phyloP scores from a whole-genome alignment of 2,113 vertebrate genomes.

The Alosa alosa region DNA sequence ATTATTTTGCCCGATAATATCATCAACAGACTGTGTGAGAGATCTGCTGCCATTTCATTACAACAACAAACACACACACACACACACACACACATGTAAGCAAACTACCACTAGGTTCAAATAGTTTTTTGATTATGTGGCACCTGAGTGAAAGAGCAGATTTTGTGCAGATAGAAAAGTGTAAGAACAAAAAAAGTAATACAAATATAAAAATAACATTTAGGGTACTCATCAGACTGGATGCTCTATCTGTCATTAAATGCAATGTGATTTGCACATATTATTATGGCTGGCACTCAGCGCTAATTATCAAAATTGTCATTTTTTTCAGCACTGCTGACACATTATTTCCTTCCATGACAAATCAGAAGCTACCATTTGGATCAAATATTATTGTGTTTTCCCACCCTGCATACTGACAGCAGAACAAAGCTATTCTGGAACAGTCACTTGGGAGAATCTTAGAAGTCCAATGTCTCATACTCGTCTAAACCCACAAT shows the following conservation, averaged over 20 bases:
- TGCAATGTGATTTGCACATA: background rate
- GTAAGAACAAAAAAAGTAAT: background rate
- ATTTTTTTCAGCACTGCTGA: background rate
- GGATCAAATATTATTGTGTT: background rate
- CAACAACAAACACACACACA: background rate
- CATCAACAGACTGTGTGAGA: slow-evolving; percentile 9
- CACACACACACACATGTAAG: background rate
- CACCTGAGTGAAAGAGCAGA: background rate
- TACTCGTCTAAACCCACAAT: background rate
- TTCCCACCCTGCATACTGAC: background rate
- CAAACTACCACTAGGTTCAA: background rate
- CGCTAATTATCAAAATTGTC: background rate
- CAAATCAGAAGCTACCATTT: background rate
- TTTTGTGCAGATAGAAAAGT: background rate
- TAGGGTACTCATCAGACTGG: background rate
- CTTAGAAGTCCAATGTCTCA: background rate
- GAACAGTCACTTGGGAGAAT: background rate
- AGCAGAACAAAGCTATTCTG: background rate
- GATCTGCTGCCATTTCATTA: slow-evolving; percentile 6
- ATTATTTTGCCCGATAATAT: background rate
- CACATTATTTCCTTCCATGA: background rate
- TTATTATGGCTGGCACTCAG: background rate
- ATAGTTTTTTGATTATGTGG: background rate
- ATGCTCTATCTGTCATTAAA: background rate
- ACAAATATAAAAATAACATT: no score